Evolutionary conservation across 2,113 vertebrate genomes (phyloP).

Genomic region (Dromiciops gliroides): DNA sequence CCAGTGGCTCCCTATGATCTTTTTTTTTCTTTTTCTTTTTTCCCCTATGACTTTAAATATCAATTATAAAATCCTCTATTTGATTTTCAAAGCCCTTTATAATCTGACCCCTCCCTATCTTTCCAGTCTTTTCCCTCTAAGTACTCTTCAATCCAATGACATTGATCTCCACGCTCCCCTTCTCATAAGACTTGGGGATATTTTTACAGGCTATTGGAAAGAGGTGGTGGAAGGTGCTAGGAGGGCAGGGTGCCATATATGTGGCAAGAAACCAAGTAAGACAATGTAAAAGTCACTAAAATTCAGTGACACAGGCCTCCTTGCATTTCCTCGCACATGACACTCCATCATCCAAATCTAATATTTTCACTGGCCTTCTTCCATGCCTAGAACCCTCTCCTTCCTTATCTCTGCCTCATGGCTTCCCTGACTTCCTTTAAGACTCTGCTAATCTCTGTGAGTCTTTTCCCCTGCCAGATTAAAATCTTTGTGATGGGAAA

Average conservation of each 20-base stretch:
- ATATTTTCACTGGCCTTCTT: not conserved
- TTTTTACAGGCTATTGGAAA: not conserved
- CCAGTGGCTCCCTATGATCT: not conserved
- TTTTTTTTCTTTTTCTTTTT: too few species aligned
- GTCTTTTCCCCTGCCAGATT: not conserved
- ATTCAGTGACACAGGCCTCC: not conserved
- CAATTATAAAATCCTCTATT: not conserved
- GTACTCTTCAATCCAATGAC: not conserved
- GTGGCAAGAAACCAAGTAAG: not conserved
- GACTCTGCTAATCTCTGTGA: not conserved
- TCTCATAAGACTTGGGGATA: not conserved
- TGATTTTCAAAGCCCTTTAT: not conserved
- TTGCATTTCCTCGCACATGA: not conserved
- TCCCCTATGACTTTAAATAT: not conserved
- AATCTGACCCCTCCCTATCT: not conserved
- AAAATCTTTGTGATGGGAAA: not conserved
- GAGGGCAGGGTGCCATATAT: not conserved
- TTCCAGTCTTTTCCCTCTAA: not conserved
- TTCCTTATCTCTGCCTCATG: not conserved
- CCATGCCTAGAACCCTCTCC: not conserved
- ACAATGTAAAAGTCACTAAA: not conserved
- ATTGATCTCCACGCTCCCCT: not conserved
- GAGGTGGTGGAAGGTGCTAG: not conserved
- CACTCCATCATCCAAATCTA: not conserved
- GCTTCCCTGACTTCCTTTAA: not conserved